Base-by-base conservation (phyloP, 2,113 vertebrate genomes). In the Pteruthius melanotis region DNA sequence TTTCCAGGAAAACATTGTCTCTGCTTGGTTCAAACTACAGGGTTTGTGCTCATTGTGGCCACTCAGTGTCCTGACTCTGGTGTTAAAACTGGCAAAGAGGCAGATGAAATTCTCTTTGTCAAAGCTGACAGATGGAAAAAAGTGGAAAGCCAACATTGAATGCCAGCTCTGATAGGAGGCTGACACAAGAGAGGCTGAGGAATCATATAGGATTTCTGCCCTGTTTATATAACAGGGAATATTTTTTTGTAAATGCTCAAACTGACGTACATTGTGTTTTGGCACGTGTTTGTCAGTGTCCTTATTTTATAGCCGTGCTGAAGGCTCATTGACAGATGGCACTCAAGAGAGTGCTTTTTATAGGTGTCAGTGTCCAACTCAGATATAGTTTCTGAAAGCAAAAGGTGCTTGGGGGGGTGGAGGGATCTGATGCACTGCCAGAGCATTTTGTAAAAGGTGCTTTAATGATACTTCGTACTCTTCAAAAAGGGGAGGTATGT, bases 331-430 rank as follows among this genome's bases (percentile, higher is more conserved):
- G 95, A 83, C 70, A 94, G 79, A 63, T 89, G 85, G 77, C 95
- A 89, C 80, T 93, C 91, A 91, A 87, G 87, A 95, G 91, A 79
- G 84, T 78, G 91, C 95, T 97, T 98, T 98, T 98, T 97, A 96
- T 94, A 97, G 96, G 80, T 90, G 76, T 71, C 83, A 64, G 84
- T 70, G 89, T 95, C 95, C 89, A 7, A 94, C 47, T 83, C 93
- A 44, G 28, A 90, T 90, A 74, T 22, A 85, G 82, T 93, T 96
- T 95, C 85, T 87, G 91, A 96, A 97, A 97, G 80, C 39, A 94
- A 94, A 97, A 93, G 93, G 83, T 94, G 92, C 86, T 94, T 96
- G 93, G 87, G 93, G 87, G 80, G 86, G 70, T 85, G 93, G 95
- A 96, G 95, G 70, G 57, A 92, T 97, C 85, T 97, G 64, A 87